Base-by-base conservation (phyloP, 2,797 vertebrate species). In the Chloroceryle amazona region DNA sequence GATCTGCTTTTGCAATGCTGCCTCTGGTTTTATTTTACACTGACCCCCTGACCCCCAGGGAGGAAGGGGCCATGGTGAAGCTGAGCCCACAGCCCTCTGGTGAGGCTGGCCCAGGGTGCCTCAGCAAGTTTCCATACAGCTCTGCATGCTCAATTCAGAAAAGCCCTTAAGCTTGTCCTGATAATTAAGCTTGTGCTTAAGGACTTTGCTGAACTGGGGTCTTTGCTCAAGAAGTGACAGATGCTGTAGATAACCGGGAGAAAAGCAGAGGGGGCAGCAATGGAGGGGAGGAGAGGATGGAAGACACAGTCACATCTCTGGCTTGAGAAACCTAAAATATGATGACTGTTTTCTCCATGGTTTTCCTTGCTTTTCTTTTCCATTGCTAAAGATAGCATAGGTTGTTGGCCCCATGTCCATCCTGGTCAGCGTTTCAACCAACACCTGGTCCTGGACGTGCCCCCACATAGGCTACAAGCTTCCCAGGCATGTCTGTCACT, bases 21-120 rank as follows among this genome's bases (percentile, higher is more conserved):
- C 19, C 60, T 76, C 85, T 81, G 81, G 47, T 80, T 95, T 94
- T 91, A 62, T 90, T 91, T 93, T 60, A 55, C 54, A 37, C 16
- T 52, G 44, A 71, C 26, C 15, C 68, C 33, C 16, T 52, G 44
- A 71, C 26, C 15, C 68, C 33, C 78, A 28, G 72, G 57, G 80
- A 79, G 63, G 63, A 66, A 70, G 44, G 49, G 31, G 35, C 74
- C 0, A 0, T 31, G 31, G 51, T 6, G 10, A 33, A 89, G 62
- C 39, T 0, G 1, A 65, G 63, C 46, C 52, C 4, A 2, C 28
- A 67, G 58, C 55, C 41, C 41, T 79, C 42, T 2, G 3, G 9
- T 0, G 2, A 57, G 65, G 25, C 35, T 10, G 7, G 35, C 47
- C 55, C 0, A 0, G 23, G 7, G 16, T 39, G 21, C 41, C 54